Base-by-base conservation (phyloP, 2,797 vertebrate genomes). In the Pipistrellus kuhlii region DNA sequence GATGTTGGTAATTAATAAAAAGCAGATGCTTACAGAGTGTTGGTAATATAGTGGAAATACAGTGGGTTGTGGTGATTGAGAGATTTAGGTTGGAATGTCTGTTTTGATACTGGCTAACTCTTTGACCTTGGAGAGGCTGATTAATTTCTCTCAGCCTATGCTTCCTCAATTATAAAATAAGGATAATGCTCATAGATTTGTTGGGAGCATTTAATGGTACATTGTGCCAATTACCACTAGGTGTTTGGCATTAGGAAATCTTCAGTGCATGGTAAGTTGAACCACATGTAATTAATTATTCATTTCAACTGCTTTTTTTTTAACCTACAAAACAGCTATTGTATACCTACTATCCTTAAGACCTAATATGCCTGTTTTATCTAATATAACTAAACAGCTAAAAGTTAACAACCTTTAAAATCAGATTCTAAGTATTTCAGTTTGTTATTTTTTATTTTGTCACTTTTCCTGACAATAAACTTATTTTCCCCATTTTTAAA, bases 371-470 rank as follows among this genome's bases (percentile, higher is more conserved):
- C 32, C 11, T 93, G 21, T 17, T 17, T 17, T 57, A 62, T 5
- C 13, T 87, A 62, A 92, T 66, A 30, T 68, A 85, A 88, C 17
- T 89, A 25, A 59, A 21, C 48, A 85, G 27, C 12, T 73, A 57
- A 78, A 83, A 85, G n/a, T 73, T 75, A 64, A 77, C 14, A 62
- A 77, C 15, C 5, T 89, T 93, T 93, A 59, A 69, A 81, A 41
- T 59, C 27, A 92, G 27, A 15, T 68, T 93, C 14, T 77, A 89
- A 32, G 3, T 86, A n/a, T 69, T 87, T 82, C 75, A 68, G 15
- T 77, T 85, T 77, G 5, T 93, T 92, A 80, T 85, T 89, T 95
- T 86, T 30, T 62, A 73, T 44, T 72, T 71, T 83, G 57, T 85
- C n/a, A 69, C 44, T 90, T 83, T 76, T 94, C 27, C 27, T 91